phyloP scores from a whole-genome alignment of 2,113 vertebrate genomes.

The Macquaria ambigua region DNA sequence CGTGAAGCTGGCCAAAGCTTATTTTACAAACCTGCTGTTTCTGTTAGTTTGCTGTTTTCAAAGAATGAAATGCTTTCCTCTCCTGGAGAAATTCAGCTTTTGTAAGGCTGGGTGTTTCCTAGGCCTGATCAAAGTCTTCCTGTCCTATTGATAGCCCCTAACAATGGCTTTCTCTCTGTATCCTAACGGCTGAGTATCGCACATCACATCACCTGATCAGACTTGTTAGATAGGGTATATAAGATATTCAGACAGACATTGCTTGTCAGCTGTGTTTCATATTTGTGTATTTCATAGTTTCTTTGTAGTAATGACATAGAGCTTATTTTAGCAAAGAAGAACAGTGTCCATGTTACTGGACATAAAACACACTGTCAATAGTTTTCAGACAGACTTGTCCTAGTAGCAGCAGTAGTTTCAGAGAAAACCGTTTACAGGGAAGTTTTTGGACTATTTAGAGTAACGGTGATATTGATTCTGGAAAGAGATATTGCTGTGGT shows the following conservation, averaged over 20 bases:
- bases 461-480: not conserved
- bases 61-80: slow-evolving; percentile 65
- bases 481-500: not conserved
- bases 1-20: slow-evolving; percentile 60
- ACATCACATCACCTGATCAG: slow-evolving; percentile 18
- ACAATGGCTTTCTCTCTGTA: slow-evolving; percentile 68
- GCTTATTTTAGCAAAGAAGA: not conserved
- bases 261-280: not conserved
- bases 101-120: slow-evolving; percentile 65
- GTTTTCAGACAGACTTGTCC: not conserved
- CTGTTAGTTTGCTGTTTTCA: slow-evolving; percentile 61
- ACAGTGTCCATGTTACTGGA: too few species aligned
- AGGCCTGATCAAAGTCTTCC: slow-evolving; percentile 79
- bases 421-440: not conserved
- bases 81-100: slow-evolving; percentile 44
- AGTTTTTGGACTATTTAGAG: not conserved
- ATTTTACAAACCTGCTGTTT: slow-evolving; percentile 60
- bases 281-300: not conserved
- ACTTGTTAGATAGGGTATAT: not conserved
- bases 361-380: too few species aligned
- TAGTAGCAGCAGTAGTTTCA: too few species aligned
- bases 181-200: not conserved
- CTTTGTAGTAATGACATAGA: not conserved
- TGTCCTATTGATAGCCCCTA: slow-evolving; percentile 71
- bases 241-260: not conserved